A percentile compares a stretch with the other conserved stretches of the same genome.
phyloP scores from a whole-genome alignment of 2,113 vertebrate genomes.

The Ellobius talpinus region DNA sequence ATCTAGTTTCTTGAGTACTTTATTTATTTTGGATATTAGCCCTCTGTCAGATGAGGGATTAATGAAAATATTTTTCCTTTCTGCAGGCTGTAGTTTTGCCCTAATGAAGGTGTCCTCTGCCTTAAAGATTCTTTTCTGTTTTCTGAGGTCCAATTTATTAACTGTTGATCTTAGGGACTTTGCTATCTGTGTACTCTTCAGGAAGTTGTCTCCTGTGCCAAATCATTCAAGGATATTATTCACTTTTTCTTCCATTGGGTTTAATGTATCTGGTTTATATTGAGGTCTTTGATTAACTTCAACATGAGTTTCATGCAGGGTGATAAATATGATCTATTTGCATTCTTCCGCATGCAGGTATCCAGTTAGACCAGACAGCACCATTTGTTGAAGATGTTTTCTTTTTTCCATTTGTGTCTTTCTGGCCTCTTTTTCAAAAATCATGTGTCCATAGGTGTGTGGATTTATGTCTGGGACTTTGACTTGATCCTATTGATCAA shows the following conservation, averaged over 20 bases:
- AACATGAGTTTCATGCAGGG: neutral
- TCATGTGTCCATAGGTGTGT: neutral
- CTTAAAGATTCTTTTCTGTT: neutral
- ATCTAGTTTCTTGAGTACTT: neutral
- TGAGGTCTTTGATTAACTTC: neutral
- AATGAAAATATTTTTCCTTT: neutral
- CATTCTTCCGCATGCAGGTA: neutral
- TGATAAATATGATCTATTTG: neutral
- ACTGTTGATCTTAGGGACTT: neutral
- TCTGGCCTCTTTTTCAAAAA: neutral
- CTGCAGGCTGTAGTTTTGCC: neutral
- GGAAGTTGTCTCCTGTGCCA: neutral
- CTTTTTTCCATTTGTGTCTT: neutral
- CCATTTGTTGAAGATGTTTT: neutral
- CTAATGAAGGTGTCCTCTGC: neutral
- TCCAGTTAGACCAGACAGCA: neutral
- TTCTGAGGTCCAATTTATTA: neutral
- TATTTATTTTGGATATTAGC: neutral
- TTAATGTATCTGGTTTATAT: neutral
- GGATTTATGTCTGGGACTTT: neutral
- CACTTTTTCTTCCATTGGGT: too few relatives aligned
- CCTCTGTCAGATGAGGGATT: neutral
- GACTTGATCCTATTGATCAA: neutral
- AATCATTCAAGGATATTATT: neutral
- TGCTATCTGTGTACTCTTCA: neutral